These are phyloP conservation scores for Rhinoderma darwinii DNA, from an alignment of 2,113 vertebrate genomes.

Conservation along the genomic window DNA sequence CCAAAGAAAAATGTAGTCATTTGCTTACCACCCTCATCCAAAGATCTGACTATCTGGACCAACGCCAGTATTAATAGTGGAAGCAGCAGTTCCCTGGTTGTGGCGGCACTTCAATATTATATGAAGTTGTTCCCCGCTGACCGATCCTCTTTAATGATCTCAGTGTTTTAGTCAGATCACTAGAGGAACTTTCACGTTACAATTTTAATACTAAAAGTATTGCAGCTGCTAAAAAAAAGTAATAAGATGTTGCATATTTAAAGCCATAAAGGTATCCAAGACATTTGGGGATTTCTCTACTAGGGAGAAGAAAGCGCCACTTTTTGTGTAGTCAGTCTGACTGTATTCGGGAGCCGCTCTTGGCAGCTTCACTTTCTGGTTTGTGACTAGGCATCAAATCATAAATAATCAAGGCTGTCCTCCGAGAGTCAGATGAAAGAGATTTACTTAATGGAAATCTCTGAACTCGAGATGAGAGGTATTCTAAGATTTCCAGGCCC, in stretches of 20 bases:
- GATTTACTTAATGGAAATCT: conserved; percentile 59
- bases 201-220: background rate
- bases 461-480: conserved; percentile 54
- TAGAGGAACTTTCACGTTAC: background rate
- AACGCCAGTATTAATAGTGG: no score
- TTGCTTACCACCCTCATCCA: no score
- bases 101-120: background rate
- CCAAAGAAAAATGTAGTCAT: no score
- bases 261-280: background rate
- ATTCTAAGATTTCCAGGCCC: conserved; percentile 47
- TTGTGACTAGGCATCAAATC: conserved; percentile 51
- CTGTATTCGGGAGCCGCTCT: background rate
- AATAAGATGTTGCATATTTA: conserved; percentile 3
- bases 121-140: background rate
- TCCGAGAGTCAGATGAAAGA: conserved; percentile 53
- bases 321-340: background rate
- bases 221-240: background rate
- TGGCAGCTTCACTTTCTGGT: conserved; percentile 45
- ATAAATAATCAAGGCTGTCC: conserved; percentile 56
- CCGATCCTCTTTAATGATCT: background rate
- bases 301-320: background rate
- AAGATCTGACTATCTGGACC: no score
- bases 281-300: background rate
- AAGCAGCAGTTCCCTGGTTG: background rate
- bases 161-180: background rate